phyloP scores from a whole-genome alignment of 2,888 invertebrate genomes.

The Hypena proboscidalis region DNA sequence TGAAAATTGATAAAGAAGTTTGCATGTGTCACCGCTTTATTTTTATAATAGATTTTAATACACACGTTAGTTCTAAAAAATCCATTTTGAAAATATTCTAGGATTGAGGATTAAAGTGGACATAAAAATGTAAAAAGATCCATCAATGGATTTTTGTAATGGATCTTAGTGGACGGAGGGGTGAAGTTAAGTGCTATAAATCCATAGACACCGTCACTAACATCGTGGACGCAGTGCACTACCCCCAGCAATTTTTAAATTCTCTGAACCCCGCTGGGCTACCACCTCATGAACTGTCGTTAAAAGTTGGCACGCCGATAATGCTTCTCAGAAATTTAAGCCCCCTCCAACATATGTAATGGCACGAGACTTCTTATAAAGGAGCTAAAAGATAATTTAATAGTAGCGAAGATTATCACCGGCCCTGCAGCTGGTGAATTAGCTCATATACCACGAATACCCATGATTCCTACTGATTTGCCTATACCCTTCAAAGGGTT shows the following conservation, averaged over 20 bases:
- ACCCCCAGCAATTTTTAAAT: slow-evolving; percentile 47
- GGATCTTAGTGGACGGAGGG: no score
- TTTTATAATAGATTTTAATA: no score
- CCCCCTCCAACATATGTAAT: slow-evolving; percentile 3
- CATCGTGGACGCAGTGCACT: slow-evolving; percentile 39
- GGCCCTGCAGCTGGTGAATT: slow-evolving; percentile 22
- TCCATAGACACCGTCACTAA: slow-evolving; percentile 41
- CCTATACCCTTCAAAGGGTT: slow-evolving; percentile 36
- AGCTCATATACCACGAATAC: slow-evolving; percentile 21
- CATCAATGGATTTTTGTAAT: no score
- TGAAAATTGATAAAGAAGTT: no score
- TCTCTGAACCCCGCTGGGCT: slow-evolving; percentile 38
- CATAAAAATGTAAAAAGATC: no score
- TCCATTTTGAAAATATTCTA: no score
- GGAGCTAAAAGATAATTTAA: slow-evolving; percentile 13
- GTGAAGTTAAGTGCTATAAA: slow-evolving; percentile 16
- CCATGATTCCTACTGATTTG: slow-evolving; percentile 21
- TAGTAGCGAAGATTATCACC: slow-evolving; percentile 10
- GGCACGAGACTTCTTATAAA: slow-evolving; percentile 14
- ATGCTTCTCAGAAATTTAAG: slow-evolving; percentile 35
- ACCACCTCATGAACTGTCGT: slow-evolving; percentile 32
- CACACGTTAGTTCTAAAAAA: no score
- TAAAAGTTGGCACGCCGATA: slow-evolving; percentile 31
- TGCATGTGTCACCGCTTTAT: no score
- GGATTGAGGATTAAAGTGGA: no score